These are phyloP conservation scores for Noctuana brunneofusca DNA, from an alignment of 2,888 invertebrate species.

Conservation along the genomic window DNA sequence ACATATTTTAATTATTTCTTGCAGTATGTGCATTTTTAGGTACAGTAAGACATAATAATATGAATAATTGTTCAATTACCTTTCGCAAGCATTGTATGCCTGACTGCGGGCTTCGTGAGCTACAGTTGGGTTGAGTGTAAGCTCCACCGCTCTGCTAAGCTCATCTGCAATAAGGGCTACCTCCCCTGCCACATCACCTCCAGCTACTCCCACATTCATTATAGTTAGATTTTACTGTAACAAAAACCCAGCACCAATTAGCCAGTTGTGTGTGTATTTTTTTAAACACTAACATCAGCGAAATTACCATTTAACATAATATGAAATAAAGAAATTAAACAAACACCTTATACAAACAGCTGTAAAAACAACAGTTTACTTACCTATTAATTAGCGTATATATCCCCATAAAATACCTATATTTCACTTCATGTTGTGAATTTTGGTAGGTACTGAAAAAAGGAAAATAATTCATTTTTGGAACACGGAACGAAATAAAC, in stretches of 20 bases:
- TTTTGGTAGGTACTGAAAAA: constrained; percentile 45
- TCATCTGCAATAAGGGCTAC: constrained; percentile 89
- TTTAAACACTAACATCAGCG: background rate
- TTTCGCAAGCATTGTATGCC: constrained; percentile 93
- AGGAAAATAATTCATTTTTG: constrained; percentile 36
- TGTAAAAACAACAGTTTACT: constrained; percentile 40
- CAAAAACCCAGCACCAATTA: background rate
- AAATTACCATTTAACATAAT: background rate
- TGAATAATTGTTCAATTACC: constrained; percentile 49
- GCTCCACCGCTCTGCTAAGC: constrained; percentile 90
- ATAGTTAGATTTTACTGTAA: constrained; percentile 46
- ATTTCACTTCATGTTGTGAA: constrained; percentile 47
- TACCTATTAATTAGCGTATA: constrained; percentile 54
- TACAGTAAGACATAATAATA: background rate
- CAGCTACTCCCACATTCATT: constrained; percentile 68
- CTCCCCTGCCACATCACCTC: constrained; percentile 80
- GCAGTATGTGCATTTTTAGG: background rate
- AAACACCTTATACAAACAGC: constrained; percentile 3
- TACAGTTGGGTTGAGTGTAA: constrained; percentile 91
- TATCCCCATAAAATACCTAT: constrained; percentile 54
- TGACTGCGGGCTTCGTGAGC: constrained; percentile 89
- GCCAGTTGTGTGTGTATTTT: background rate
- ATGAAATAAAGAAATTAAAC: background rate
- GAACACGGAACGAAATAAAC: constrained; percentile 38
- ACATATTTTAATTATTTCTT: background rate